Evolutionary conservation across 2,888 invertebrate species (phyloP), one percentile per base, ranked within the genome.

Genomic region (Glomeris marginata): DNA sequence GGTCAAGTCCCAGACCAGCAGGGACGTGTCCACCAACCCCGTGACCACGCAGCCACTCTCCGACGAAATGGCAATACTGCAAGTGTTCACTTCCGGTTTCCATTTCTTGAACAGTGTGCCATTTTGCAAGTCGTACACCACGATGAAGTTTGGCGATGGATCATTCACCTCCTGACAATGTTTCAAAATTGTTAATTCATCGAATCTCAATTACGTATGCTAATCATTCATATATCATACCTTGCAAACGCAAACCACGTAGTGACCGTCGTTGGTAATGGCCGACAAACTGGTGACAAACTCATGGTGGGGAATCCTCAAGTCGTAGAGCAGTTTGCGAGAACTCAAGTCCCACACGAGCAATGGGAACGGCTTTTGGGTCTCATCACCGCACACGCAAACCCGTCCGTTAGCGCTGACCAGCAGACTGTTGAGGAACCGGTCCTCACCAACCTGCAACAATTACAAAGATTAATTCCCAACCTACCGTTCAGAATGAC

Each of bases 31-130:
- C 56, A 84, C 82, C 8, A 87, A 72, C 0, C 84, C 85, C 20
- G 84, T 84, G 47, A 88, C 78, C 28, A 88, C 87, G 64, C 84
- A 84, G 54, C 82, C 80, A 60, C 84, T 82, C 53, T 76, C 75
- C 18, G 85, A 84, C 61, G 85, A 84, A 66, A 88, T 86, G 58
- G 84, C 84, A 58, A 88, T 70, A n/a, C 85, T 80, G 4, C 81
- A 82, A 2, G 84, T 84, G 67, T 83, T 81, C 56, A 80, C 81
- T 22, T 80, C 80, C 1, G 86, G 85, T 69, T 87, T 87, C 84
- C 87, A 86, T 68, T 87, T 88, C 69, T 87, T 87, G 71, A 88
- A 88, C 58, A 88, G 67, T 0, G 87, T 87, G 48, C 88, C 88
- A 55, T 85, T 87, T 67, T 84, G 84, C 43, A 90, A 73, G 70